phyloP scores from a whole-genome alignment of 2,797 vertebrate genomes.

The Platyrinchus mystaceus region DNA sequence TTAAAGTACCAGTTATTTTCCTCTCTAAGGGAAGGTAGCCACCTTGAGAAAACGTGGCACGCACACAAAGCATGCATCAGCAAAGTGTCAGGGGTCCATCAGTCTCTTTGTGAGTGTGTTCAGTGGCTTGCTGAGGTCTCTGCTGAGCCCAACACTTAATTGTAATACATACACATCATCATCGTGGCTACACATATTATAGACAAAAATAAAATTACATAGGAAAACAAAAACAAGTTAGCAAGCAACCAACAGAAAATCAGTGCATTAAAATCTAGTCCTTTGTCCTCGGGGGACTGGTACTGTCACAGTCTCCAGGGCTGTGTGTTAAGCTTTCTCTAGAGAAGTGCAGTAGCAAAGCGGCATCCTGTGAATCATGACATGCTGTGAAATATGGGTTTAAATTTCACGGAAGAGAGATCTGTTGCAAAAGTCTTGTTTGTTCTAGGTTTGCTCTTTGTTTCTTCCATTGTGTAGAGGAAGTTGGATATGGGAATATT shows the following conservation, averaged over 20 bases:
- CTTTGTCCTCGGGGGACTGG: not conserved
- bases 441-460: conserved; percentile 4
- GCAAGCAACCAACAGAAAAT: not conserved
- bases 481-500: conserved; percentile 29
- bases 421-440: not conserved
- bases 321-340: not conserved
- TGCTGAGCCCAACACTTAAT: not conserved
- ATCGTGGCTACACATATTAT: not conserved
- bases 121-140: not conserved
- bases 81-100: not conserved
- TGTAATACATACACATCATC: not conserved
- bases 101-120: not conserved
- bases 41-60: not conserved
- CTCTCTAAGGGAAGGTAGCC: not conserved
- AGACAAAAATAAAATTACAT: not conserved
- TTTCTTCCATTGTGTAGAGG: not conserved
- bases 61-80: not conserved
- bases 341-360: not conserved
- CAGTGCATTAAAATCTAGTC: not conserved
- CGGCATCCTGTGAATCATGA: not conserved
- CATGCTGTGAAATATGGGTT: not conserved
- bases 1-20: not conserved
- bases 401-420: not conserved
- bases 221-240: not conserved
- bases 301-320: not conserved